phyloP scores from a whole-genome alignment of 2,113 vertebrate genomes.

The Shinisaurus crocodilurus region DNA sequence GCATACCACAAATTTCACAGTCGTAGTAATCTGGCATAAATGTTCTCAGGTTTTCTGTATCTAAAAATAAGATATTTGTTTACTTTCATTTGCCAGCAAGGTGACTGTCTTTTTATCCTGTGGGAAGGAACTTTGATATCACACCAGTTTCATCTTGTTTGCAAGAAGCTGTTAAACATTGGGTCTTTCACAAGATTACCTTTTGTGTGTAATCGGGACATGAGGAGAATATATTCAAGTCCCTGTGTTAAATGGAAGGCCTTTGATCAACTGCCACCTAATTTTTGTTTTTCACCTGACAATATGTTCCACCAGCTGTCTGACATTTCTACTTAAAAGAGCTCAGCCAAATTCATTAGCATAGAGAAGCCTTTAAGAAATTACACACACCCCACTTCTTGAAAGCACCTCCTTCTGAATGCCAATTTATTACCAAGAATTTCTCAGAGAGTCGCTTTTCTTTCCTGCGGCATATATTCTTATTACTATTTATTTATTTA shows the following conservation, averaged over 20 bases:
- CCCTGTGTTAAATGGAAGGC: slow-evolving; percentile 24
- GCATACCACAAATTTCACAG: background rate
- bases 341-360: slow-evolving; percentile 13
- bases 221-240: slow-evolving; percentile 27
- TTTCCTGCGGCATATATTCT: background rate
- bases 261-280: slow-evolving; percentile 17
- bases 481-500: too few species aligned
- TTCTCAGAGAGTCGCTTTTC: background rate
- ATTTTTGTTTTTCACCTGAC: slow-evolving; percentile 31
- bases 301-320: slow-evolving; percentile 58
- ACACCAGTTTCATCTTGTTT: slow-evolving; percentile 29
- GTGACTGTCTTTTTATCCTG: slow-evolving; percentile 7
- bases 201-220: slow-evolving; percentile 44
- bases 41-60: background rate
- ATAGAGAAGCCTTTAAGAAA: slow-evolving; percentile 21
- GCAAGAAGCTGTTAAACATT: slow-evolving; percentile 2
- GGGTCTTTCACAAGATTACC: background rate
- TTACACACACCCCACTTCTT: background rate
- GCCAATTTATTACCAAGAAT: background rate
- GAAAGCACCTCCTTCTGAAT: background rate
- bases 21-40: too few species aligned
- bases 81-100: background rate
- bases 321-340: slow-evolving; percentile 58
- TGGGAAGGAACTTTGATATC: slow-evolving; percentile 28
- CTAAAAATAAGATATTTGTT: background rate